These are phyloP conservation scores for Rousettus leschenaultii DNA, from an alignment of 2,113 vertebrate species.

Conservation along the genomic window DNA sequence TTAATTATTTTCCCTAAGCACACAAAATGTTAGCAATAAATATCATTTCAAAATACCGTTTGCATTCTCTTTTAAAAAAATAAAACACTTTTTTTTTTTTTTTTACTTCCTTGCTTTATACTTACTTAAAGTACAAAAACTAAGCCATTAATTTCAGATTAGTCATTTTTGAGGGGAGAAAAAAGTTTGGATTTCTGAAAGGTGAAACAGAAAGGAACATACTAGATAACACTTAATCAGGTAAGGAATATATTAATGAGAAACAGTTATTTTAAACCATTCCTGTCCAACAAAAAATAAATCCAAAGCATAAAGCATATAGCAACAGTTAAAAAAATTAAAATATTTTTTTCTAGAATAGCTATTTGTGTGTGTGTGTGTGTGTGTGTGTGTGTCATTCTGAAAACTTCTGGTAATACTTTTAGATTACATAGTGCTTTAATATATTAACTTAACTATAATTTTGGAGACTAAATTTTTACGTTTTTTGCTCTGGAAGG, in stretches of 20 bases:
- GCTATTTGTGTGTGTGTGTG: background rate
- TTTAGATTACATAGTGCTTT: background rate
- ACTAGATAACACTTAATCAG: background rate
- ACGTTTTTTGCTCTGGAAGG: background rate
- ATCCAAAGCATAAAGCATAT: background rate
- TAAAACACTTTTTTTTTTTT: background rate
- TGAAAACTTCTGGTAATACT: background rate
- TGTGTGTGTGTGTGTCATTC: background rate
- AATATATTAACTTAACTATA: background rate
- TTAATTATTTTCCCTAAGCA: background rate
- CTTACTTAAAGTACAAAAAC: background rate
- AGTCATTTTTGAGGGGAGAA: background rate
- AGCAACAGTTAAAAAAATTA: background rate
- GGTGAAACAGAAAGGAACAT: background rate
- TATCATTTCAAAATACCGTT: background rate
- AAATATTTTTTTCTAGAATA: background rate
- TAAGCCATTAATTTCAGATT: background rate
- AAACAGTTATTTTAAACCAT: background rate
- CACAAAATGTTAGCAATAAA: background rate
- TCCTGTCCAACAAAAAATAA: background rate
- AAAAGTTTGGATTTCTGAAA: background rate
- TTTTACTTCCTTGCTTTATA: background rate
- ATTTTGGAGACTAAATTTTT: background rate
- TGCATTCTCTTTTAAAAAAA: background rate
- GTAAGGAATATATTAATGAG: background rate